phyloP scores from a whole-genome alignment of 2,113 vertebrate species.

The Coreoperca whiteheadi region DNA sequence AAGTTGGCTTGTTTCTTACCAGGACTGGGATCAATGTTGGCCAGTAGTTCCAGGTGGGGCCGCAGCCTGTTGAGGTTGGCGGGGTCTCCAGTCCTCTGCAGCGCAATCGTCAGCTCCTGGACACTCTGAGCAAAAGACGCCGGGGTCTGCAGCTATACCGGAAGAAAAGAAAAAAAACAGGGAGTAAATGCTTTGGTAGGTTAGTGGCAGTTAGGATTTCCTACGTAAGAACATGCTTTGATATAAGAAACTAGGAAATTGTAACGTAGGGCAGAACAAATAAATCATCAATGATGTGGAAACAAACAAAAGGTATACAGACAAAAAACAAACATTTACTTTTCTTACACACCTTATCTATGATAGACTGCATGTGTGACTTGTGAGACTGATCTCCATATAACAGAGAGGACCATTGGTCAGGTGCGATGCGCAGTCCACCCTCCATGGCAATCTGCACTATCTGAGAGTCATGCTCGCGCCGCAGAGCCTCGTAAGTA shows the following conservation, averaged over 20 bases:
- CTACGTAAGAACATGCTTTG: neutral
- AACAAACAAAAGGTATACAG: neutral
- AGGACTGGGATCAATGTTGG: conserved; percentile 98
- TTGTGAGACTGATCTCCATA: conserved; percentile 99
- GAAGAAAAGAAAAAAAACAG: conserved; percentile 34
- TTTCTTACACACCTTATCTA: conserved; percentile 91
- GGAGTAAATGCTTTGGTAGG: neutral
- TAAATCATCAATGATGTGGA: neutral
- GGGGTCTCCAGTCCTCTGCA: conserved; percentile 97
- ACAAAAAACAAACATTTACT: neutral
- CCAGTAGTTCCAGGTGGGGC: conserved; percentile 95
- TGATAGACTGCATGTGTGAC: conserved; percentile 99
- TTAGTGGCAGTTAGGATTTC: neutral
- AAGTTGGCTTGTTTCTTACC: conserved; percentile 81
- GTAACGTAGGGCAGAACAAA: neutral
- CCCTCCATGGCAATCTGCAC: conserved; percentile 99
- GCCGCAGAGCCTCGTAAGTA: conserved; percentile 94
- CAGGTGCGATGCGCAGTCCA: conserved; percentile 96
- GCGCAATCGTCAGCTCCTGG: conserved; percentile 98
- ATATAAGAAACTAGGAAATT: neutral
- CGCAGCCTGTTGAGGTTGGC: conserved; percentile 97
- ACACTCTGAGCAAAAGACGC: conserved; percentile 99
- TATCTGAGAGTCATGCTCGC: conserved; percentile 99
- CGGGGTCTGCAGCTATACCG: conserved; percentile 95
- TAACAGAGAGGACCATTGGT: conserved; percentile 97